Conservation (phyloP, 2,797 vertebrate species). For the Champsocephalus gunnari region DNA sequence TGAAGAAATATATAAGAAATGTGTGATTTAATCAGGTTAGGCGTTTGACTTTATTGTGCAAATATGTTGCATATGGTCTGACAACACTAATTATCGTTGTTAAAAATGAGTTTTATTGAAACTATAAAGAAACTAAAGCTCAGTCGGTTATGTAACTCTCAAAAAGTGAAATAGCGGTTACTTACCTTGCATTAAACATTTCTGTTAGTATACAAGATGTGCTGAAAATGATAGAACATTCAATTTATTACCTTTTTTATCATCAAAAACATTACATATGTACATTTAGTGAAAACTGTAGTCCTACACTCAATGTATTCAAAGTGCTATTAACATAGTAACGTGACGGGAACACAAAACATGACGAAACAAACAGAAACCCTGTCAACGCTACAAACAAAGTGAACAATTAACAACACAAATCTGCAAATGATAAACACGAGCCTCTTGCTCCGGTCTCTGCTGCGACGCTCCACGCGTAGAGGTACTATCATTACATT, state of each 20-base stretch:
- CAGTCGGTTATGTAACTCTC: not conserved
- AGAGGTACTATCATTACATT: conserved; percentile 29
- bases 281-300: conserved; percentile 81
- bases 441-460: conserved; percentile 23
- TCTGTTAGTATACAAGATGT: not conserved
- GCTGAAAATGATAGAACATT: conserved; percentile 71
- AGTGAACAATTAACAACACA: conserved; percentile 31
- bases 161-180: too few relatives aligned
- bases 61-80: too few relatives aligned
- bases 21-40: too few relatives aligned
- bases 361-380: conserved; percentile 38
- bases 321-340: conserved; percentile 78
- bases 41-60: too few relatives aligned
- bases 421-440: conserved; percentile 37
- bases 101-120: too few relatives aligned
- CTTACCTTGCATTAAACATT: not conserved
- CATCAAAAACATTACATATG: conserved; percentile 83
- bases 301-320: conserved; percentile 73
- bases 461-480: conserved; percentile 25
- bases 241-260: conserved; percentile 79
- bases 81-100: too few relatives aligned
- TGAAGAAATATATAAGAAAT: too few relatives aligned
- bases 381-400: conserved; percentile 46
- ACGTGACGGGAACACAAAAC: conserved; percentile 56
- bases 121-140: too few relatives aligned